Evolutionary conservation across 2,888 invertebrate species (phyloP), one percentile per base, ranked within the genome.

Genomic region (Epistrophe eligans): DNA sequence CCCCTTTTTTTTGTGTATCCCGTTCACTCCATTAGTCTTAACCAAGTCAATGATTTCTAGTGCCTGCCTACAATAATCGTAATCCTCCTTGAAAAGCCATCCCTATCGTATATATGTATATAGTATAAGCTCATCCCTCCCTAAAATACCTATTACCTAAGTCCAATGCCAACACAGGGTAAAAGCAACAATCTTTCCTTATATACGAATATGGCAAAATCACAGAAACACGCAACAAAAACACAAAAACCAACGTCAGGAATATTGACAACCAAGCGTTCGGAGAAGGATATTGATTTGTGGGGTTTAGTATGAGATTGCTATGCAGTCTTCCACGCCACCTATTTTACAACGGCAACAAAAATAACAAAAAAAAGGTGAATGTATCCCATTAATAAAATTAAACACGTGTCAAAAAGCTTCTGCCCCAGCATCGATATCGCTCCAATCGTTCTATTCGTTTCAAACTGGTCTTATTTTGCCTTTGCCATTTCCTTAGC

Each of bases 341-440:
- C 19, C 43, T 50, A 52, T 52, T 40, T 70, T 70, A 62, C 62
- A 62, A 62, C 40, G 40, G 9, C 40, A 52, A 24, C 38, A 50
- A 38, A 15, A 38, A 38, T 4, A 52, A 17, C 4, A 24, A 13
- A 13, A 62, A 74, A 60, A 87, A 87, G 87, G 87, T 87, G 83
- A 87, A 79, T 48, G 76, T 66, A 83, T 74, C 79, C 88, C 88
- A 88, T 88, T 88, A 88, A 88, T 88, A 88, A 88, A 88, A 88
- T 88, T 88, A 88, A 88, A 88, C 88, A 88, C 88, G 88, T 88
- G 88, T 88, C 88, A 88, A 84, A 88, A 88, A 84, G 88, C 88
- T 82, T 84, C 87, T 79, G 84, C 43, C 50, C 76, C 71, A 70
- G 82, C 82, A 87, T 87, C 85, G 77, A 82, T 87, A 79, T 76